Evolutionary conservation across 2,113 vertebrate genomes (phyloP).

Genomic region (Mystacornis crossleyi): DNA sequence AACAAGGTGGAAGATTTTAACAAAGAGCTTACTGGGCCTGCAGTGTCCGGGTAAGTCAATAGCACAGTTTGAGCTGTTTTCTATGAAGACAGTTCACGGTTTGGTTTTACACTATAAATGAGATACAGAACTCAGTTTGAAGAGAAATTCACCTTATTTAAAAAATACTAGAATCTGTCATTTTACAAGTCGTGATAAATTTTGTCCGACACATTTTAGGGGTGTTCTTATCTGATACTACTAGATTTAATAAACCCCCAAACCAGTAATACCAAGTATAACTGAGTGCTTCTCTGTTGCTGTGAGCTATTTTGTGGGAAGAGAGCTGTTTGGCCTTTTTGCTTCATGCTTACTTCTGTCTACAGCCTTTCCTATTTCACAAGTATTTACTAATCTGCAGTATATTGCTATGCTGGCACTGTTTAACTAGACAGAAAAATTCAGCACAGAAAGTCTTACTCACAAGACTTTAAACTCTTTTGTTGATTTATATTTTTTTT

Average conservation of each 20-base stretch:
- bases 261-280: neutral
- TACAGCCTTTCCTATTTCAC: neutral
- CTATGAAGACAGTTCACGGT: neutral
- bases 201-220: neutral
- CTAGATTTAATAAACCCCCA: neutral
- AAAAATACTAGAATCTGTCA: neutral
- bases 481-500: conserved; percentile 84
- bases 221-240: neutral
- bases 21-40: neutral
- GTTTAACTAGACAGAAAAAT: conserved; percentile 77
- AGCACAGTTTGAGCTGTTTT: neutral
- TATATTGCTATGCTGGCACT: conserved; percentile 67
- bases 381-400: conserved; percentile 51
- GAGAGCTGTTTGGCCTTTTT: conserved; percentile 39
- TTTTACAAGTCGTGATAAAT: neutral
- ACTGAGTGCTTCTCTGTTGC: conserved; percentile 6
- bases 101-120: neutral
- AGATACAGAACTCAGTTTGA: neutral
- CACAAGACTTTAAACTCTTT: conserved; percentile 80
- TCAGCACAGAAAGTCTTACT: conserved; percentile 74
- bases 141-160: neutral
- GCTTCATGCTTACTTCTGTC: conserved; percentile 44
- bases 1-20: neutral
- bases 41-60: neutral
- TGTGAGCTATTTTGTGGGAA: conserved; percentile 34